phyloP scores from a whole-genome alignment of 2,888 invertebrate species.

The Drosophila mulleri region DNA sequence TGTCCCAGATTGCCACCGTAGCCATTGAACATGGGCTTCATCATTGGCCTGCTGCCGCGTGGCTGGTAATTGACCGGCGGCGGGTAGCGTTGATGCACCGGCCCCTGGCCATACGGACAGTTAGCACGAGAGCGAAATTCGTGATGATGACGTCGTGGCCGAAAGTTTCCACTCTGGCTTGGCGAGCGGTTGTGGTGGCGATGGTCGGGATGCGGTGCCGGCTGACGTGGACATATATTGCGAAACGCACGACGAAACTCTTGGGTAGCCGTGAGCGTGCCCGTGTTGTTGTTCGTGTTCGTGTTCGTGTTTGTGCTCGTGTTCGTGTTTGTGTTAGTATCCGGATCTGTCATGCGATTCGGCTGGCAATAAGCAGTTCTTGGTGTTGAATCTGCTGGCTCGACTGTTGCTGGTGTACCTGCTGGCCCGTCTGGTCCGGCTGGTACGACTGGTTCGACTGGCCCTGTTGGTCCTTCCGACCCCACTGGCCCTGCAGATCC shows the following conservation, averaged over 20 bases:
- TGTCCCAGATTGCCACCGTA: not conserved
- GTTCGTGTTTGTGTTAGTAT: no score
- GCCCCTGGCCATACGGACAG: not conserved
- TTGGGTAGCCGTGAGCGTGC: no score
- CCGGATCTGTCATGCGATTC: not conserved
- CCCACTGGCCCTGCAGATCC: no score
- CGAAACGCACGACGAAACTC: not conserved
- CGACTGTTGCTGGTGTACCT: no score
- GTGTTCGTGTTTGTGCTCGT: no score
- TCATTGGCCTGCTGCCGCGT: not conserved
- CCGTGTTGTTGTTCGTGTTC: no score
- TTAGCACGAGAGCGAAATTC: not conserved
- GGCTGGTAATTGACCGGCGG: not conserved
- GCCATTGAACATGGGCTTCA: not conserved
- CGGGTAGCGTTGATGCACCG: not conserved
- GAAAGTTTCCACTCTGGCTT: not conserved
- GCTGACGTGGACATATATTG: not conserved
- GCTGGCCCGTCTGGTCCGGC: not conserved
- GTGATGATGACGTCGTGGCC: conserved; percentile 8
- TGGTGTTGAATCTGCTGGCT: not conserved
- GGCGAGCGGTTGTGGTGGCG: not conserved
- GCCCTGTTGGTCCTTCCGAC: no score
- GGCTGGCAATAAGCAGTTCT: not conserved
- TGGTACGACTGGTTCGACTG: no score
- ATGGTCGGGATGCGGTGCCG: not conserved